phyloP scores from a whole-genome alignment of 2,113 vertebrate genomes.

The Eolophus roseicapilla region DNA sequence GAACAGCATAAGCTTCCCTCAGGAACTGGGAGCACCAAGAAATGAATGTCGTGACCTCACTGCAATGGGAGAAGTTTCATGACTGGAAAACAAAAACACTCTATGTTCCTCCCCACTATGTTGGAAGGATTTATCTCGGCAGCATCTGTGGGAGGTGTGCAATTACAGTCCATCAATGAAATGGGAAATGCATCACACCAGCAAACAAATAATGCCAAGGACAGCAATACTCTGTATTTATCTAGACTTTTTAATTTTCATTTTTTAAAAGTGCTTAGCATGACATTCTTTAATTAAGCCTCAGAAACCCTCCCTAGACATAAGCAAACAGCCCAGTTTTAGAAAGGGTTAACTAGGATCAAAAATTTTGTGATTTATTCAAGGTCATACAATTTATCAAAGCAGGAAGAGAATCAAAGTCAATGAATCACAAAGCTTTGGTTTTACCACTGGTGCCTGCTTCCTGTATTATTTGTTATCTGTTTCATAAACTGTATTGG shows the following conservation, averaged over 20 bases:
- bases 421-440: background rate
- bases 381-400: background rate
- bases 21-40: slow-evolving; percentile 26
- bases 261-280: background rate
- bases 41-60: slow-evolving; percentile 66
- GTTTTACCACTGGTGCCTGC: background rate
- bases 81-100: slow-evolving; percentile 57
- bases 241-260: background rate
- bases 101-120: background rate
- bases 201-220: background rate
- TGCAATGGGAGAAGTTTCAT: slow-evolving; percentile 47
- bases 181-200: background rate
- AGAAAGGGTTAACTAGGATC: background rate
- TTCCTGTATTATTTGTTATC: background rate
- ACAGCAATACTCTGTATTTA: background rate
- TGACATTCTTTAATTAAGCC: background rate
- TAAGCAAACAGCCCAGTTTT: background rate
- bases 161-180: background rate
- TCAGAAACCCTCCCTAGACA: background rate
- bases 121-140: slow-evolving; percentile 36
- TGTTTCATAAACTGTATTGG: background rate
- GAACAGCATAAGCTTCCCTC: slow-evolving; percentile 60
- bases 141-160: background rate
- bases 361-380: background rate
- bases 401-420: background rate